phyloP scores from a whole-genome alignment of 2,113 vertebrate species.

The Suricata suricatta region DNA sequence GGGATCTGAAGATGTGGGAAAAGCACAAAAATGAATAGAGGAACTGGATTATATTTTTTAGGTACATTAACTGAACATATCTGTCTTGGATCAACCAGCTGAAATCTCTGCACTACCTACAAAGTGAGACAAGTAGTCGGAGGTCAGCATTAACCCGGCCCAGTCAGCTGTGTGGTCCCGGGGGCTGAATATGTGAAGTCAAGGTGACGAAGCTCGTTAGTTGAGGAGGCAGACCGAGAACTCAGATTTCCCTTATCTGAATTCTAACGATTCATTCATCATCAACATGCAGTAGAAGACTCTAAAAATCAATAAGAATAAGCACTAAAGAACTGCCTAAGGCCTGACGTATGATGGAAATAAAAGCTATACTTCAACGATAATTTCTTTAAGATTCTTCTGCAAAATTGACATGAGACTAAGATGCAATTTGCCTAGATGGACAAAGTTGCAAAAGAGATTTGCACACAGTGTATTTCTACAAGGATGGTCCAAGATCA shows the following conservation, averaged over 20 bases:
- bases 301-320: neutral
- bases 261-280: neutral
- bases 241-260: neutral
- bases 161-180: neutral
- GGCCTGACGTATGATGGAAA: neutral
- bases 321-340: neutral
- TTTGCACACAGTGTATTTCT: neutral
- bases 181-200: neutral
- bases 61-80: neutral
- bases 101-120: constrained; percentile 16
- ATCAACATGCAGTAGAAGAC: neutral
- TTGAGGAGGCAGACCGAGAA: neutral
- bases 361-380: neutral
- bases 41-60: neutral
- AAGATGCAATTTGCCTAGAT: neutral
- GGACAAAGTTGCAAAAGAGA: neutral
- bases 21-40: neutral
- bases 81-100: constrained; percentile 23
- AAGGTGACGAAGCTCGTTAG: neutral
- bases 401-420: neutral
- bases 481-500: neutral
- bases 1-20: neutral
- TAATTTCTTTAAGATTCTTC: neutral
- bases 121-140: neutral
- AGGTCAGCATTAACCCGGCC: neutral